These are phyloP conservation scores for Polypterus senegalus DNA, from an alignment of 2,113 vertebrate species.

Conservation along the genomic window DNA sequence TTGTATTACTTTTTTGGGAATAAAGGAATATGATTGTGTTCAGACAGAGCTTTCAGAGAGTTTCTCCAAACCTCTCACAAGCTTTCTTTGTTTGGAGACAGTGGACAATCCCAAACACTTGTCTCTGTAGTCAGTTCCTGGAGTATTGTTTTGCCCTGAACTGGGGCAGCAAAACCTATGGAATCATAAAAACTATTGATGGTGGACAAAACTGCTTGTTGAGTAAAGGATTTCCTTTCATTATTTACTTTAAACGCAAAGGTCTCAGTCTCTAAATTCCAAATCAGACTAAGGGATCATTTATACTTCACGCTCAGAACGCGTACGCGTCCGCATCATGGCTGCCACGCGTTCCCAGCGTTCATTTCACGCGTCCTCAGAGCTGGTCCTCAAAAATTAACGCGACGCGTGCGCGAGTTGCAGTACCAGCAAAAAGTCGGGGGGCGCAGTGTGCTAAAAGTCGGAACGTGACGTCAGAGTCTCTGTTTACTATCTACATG, in stretches of 20 bases:
- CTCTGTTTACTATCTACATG: too few species aligned
- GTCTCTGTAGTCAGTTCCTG: constrained; percentile 5
- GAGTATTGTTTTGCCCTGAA: constrained; percentile 9
- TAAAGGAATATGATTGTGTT: rapidly evolving
- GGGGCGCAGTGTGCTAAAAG: too few species aligned
- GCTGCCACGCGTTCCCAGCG: too few species aligned
- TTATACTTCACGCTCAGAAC: too few species aligned
- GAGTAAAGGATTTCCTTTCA: constrained; percentile 14
- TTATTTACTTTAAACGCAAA: constrained; percentile 11
- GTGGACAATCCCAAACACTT: constrained; percentile 16
- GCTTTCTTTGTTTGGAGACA: not conserved
- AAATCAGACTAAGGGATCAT: too few species aligned
- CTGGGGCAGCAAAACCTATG: not conserved
- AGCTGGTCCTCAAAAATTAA: too few species aligned
- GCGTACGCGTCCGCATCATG: too few species aligned
- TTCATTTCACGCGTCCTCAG: too few species aligned
- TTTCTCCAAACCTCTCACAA: constrained; percentile 8
- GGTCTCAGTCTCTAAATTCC: not conserved
- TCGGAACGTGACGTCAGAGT: too few species aligned
- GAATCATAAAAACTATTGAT: constrained; percentile 20
- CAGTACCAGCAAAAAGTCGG: too few species aligned
- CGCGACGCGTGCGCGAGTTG: too few species aligned
- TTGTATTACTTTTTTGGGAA: not conserved
- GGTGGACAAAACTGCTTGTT: constrained; percentile 3
- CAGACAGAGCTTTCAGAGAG: not conserved